Conservation (phyloP, 2,113 vertebrate genomes). For the Ictalurus furcatus region DNA sequence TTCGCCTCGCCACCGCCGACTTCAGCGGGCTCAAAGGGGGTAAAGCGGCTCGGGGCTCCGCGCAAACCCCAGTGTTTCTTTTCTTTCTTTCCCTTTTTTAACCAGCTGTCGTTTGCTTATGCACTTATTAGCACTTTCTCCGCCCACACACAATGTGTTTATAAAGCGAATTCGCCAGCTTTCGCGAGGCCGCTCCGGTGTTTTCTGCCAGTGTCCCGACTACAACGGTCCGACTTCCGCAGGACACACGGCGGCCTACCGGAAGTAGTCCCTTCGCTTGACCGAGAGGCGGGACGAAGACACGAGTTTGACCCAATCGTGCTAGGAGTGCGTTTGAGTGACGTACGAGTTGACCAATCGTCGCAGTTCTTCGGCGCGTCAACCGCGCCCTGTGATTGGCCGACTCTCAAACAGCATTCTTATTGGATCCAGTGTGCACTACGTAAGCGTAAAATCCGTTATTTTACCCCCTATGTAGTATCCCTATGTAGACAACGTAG, state of each 20-base stretch:
- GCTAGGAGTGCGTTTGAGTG: slow-evolving; percentile 52
- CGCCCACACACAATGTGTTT: slow-evolving; percentile 56
- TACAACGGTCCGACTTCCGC: slow-evolving; percentile 67
- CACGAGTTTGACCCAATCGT: neutral
- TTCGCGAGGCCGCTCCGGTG: slow-evolving; percentile 55
- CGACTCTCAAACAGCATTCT: neutral
- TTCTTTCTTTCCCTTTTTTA: slow-evolving; percentile 20
- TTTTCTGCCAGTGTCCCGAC: slow-evolving; percentile 53
- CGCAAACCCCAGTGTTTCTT: slow-evolving; percentile 34
- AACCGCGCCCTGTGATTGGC: slow-evolving; percentile 12
- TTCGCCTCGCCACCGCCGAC: slow-evolving; percentile 65
- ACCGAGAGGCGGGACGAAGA: neutral
- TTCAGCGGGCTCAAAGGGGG: slow-evolving; percentile 46
- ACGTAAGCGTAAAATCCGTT: neutral
- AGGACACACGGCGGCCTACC: slow-evolving; percentile 59
- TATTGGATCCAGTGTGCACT: neutral
- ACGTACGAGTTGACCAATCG: slow-evolving; percentile 36
- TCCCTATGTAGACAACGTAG: neutral
- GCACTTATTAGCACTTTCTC: slow-evolving; percentile 35
- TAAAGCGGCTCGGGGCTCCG: slow-evolving; percentile 33
- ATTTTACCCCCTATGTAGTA: neutral
- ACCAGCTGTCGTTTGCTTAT: slow-evolving; percentile 29
- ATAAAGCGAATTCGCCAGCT: slow-evolving; percentile 50
- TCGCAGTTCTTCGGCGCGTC: too few species aligned
- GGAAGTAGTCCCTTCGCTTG: slow-evolving; percentile 55